Evolutionary conservation across 2,113 vertebrate species (phyloP).

Genomic region (Atrichornis clamosus): DNA sequence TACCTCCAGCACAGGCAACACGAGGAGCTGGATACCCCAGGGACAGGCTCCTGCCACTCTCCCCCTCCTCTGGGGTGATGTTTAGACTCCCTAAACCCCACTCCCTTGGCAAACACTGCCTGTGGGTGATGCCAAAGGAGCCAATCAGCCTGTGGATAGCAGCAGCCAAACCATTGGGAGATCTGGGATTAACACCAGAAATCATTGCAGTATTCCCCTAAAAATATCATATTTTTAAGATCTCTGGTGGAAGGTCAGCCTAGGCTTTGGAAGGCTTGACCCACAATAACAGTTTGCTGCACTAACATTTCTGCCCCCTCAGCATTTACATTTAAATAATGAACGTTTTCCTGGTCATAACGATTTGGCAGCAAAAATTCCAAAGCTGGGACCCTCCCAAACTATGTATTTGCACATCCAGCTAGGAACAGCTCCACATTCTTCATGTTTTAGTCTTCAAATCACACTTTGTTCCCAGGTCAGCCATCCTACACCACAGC

Average conservation of each 20-base stretch:
- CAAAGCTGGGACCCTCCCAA: background rate
- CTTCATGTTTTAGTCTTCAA: background rate
- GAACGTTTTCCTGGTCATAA: background rate
- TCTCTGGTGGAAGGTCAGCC: background rate
- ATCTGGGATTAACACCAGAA: background rate
- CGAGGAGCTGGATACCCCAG: background rate
- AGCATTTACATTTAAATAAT: background rate
- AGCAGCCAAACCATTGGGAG: fast-evolving
- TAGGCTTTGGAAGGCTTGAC: background rate
- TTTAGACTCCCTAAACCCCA: background rate
- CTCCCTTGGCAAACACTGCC: fast-evolving
- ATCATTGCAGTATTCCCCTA: fast-evolving
- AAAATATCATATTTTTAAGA: background rate
- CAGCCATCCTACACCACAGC: fast-evolving
- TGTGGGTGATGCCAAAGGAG: background rate
- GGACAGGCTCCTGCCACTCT: background rate
- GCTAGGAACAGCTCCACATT: background rate
- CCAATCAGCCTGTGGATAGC: fast-evolving
- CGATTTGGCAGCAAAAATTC: background rate
- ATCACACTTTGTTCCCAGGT: background rate
- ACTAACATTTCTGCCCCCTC: background rate
- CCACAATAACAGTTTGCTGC: background rate
- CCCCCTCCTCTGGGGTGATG: too few relatives aligned
- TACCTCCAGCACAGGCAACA: background rate
- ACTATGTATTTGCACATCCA: background rate